Evolutionary conservation across 1,140 invertebrate genomes (phyloP).

Genomic region (Drosophila kepulauana): DNA sequence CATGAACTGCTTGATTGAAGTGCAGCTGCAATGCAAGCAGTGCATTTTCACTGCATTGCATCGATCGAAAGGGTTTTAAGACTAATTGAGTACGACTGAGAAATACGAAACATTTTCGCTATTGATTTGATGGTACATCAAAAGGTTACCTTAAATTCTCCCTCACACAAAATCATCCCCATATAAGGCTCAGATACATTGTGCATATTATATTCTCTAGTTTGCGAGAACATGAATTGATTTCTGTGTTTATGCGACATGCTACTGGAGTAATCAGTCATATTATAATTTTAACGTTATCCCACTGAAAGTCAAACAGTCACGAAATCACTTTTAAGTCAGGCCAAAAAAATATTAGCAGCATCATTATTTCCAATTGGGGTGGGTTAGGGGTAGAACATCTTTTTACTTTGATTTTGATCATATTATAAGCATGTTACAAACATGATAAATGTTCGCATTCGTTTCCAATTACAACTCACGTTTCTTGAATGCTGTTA

Average conservation of each 20-base stretch:
- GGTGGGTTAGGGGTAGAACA: background rate
- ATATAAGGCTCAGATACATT: slow-evolving; percentile 22
- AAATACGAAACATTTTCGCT: background rate
- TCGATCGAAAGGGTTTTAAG: background rate
- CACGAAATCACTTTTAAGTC: slow-evolving; percentile 69
- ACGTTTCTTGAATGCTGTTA: background rate
- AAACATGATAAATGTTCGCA: slow-evolving; percentile 1
- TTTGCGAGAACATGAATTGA: slow-evolving; percentile 47
- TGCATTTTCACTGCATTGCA: background rate
- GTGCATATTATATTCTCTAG: slow-evolving; percentile 48
- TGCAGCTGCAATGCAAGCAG: background rate
- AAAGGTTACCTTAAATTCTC: background rate
- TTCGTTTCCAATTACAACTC: background rate
- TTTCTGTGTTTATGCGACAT: slow-evolving; percentile 41
- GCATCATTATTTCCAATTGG: slow-evolving; percentile 40
- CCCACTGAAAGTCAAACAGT: slow-evolving; percentile 73
- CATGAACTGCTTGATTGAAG: background rate
- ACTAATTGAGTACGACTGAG: background rate
- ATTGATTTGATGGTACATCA: background rate
- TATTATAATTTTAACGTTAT: slow-evolving; percentile 80
- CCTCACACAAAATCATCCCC: slow-evolving; percentile 28
- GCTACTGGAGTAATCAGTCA: slow-evolving; percentile 73
- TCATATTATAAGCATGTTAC: background rate
- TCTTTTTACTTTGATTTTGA: background rate
- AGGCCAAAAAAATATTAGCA: slow-evolving; percentile 59